Percentiles rank a stretch among this genome's conserved stretches.
phyloP scores from a whole-genome alignment of 2,888 invertebrate species.

The Rhaphigaster nebulosa region DNA sequence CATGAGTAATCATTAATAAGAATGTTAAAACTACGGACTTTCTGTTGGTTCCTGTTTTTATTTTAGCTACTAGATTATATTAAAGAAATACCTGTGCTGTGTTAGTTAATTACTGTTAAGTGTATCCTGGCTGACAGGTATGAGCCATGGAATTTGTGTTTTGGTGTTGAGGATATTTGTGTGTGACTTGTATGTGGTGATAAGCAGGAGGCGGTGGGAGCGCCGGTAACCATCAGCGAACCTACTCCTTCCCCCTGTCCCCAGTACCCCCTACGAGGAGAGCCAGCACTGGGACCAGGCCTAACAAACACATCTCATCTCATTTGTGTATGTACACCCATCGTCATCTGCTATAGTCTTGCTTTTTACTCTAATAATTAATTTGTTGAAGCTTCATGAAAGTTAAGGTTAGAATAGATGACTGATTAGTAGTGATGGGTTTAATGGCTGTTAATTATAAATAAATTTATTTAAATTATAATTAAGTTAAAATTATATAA shows the following conservation, averaged over 20 bases:
- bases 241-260: constrained; percentile 67
- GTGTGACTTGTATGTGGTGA: constrained; percentile 57
- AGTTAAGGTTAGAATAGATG: background rate
- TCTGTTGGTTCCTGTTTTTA: background rate
- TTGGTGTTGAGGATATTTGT: constrained; percentile 54
- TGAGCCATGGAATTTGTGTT: constrained; percentile 41
- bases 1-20: background rate
- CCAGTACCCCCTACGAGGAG: constrained; percentile 66
- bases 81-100: background rate
- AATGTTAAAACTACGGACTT: background rate
- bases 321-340: constrained; percentile 68
- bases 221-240: constrained; percentile 67
- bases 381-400: constrained; percentile 1
- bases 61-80: background rate
- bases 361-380: constrained; percentile 50
- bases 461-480: background rate
- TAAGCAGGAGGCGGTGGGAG: constrained; percentile 62
- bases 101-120: constrained; percentile 28
- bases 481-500: no score
- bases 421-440: background rate
- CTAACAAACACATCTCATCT: constrained; percentile 67
- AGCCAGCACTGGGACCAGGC: constrained; percentile 66
- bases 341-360: constrained; percentile 47
- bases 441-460: background rate
- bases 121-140: background rate